Evolutionary conservation across 2,113 vertebrate genomes (phyloP).

Genomic region (Lasiurus borealis): DNA sequence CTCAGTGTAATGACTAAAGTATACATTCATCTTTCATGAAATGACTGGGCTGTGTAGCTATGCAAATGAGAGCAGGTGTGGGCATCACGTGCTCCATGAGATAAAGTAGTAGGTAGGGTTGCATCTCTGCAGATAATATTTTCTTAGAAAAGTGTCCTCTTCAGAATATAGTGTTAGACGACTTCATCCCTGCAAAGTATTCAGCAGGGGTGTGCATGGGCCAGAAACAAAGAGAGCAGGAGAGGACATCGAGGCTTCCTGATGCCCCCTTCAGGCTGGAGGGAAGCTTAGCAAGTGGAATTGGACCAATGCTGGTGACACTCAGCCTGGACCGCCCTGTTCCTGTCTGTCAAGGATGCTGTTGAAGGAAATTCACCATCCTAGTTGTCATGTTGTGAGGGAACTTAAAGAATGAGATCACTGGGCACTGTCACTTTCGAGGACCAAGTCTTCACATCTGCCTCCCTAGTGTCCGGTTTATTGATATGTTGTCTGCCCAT

Average conservation of each 20-base stretch:
- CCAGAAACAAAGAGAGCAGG: background rate
- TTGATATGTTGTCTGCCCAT: background rate
- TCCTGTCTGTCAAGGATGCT: background rate
- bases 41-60: background rate
- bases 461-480: no score
- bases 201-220: background rate
- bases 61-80: background rate
- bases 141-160: background rate
- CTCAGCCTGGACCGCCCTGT: background rate
- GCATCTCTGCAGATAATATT: background rate
- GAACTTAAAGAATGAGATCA: background rate
- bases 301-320: background rate
- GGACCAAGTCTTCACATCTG: no score
- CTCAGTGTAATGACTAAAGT: background rate
- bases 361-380: rapidly evolving
- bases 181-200: background rate
- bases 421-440: background rate
- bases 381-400: background rate
- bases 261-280: background rate
- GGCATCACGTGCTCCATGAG: background rate
- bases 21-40: background rate
- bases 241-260: background rate
- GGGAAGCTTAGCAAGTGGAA: background rate
- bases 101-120: background rate
- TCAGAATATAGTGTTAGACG: background rate